A percentile compares a stretch with the other conserved stretches of the same genome.
Evolutionary conservation across 2,113 vertebrate species (phyloP).

Genomic region (Anoplopoma fimbria): DNA sequence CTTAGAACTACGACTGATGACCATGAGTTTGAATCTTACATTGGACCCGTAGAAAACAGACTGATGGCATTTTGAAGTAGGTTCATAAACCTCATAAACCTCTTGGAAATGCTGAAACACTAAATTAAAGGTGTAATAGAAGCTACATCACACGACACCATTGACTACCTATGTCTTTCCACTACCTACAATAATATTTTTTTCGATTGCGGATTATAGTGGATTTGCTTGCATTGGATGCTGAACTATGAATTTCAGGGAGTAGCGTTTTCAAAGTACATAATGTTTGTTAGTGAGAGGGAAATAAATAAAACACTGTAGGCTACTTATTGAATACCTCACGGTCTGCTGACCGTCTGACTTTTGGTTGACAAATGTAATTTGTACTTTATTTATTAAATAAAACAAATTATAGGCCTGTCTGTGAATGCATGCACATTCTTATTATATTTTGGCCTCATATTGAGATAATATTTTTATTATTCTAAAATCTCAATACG

Average conservation of each 20-base stretch:
- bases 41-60: constrained; percentile 46
- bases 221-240: constrained; percentile 67
- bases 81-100: constrained; percentile 59
- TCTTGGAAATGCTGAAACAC: constrained; percentile 52
- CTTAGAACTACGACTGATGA: constrained; percentile 64
- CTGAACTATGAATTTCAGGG: constrained; percentile 74
- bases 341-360: constrained; percentile 91
- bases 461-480: neutral
- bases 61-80: constrained; percentile 54
- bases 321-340: constrained; percentile 95
- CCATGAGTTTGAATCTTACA: constrained; percentile 70
- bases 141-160: constrained; percentile 64
- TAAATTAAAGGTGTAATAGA: constrained; percentile 54
- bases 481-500: neutral
- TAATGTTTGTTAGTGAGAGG: constrained; percentile 68
- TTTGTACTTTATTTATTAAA: constrained; percentile 98
- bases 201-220: constrained; percentile 44
- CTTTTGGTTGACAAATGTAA: constrained; percentile 90
- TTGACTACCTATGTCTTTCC: constrained; percentile 83
- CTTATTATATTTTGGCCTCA: constrained; percentile 20
- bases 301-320: constrained; percentile 78
- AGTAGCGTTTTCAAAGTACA: constrained; percentile 70
- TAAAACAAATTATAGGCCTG: constrained; percentile 80
- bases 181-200: constrained; percentile 80
- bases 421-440: constrained; percentile 64